Conservation (phyloP, 1,140 invertebrate species). For the Drosophila grimshawi region DNA sequence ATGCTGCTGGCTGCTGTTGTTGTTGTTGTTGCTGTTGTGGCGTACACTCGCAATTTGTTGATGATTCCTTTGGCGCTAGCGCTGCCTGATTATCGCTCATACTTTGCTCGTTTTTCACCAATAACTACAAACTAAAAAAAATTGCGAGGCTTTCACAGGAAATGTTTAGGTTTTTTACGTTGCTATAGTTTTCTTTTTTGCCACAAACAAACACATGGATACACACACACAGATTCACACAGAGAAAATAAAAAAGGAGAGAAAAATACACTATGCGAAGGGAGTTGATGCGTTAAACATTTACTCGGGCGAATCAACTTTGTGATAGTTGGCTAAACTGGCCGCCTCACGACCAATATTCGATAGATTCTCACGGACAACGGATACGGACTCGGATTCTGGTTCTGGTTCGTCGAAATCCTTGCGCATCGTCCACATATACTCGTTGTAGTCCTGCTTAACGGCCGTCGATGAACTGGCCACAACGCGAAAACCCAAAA, state of each 20-base stretch:
- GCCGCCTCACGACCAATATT: constrained; percentile 86
- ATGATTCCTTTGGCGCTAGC: constrained; percentile 57
- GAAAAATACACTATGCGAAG: background rate
- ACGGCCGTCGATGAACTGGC: constrained; percentile 93
- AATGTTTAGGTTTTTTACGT: constrained; percentile 46
- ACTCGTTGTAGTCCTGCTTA: constrained; percentile 94
- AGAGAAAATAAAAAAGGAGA: background rate
- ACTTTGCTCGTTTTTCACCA: constrained; percentile 53
- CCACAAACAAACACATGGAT: constrained; percentile 8
- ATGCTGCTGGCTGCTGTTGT: background rate
- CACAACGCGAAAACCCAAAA: constrained; percentile 93
- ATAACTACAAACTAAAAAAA: constrained; percentile 21
- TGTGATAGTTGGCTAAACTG: constrained; percentile 83
- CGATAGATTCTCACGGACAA: constrained; percentile 87
- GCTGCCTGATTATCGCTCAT: constrained; percentile 66
- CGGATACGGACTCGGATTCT: constrained; percentile 86
- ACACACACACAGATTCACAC: constrained; percentile 28
- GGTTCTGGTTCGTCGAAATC: constrained; percentile 93
- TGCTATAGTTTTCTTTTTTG: constrained; percentile 63
- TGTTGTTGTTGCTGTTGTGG: constrained; percentile 2
- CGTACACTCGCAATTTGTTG: constrained; percentile 56
- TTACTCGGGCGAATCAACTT: constrained; percentile 83
- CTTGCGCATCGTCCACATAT: constrained; percentile 96
- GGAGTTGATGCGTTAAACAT: constrained; percentile 1
- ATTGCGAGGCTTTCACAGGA: constrained; percentile 13